Conservation (phyloP, 2,888 invertebrate genomes). For the Andrena praecox region DNA sequence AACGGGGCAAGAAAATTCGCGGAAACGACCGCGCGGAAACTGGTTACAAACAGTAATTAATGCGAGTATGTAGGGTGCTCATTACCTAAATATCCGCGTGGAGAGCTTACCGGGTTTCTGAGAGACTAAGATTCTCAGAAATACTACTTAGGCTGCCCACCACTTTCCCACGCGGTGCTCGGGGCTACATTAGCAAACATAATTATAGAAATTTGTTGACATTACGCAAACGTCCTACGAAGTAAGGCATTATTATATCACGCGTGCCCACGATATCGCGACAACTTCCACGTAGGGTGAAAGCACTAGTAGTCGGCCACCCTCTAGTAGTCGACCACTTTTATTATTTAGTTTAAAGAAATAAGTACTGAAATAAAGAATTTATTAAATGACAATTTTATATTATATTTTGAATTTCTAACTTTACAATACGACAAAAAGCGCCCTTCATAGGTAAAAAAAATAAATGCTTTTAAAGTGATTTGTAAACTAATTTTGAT, state of each 20-base stretch:
- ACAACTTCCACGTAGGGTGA: background rate
- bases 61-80: constrained; percentile 48
- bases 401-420: too few relatives aligned
- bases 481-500: too few relatives aligned
- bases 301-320: too few relatives aligned
- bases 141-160: constrained; percentile 49
- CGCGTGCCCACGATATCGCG: background rate
- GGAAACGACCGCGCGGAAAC: constrained; percentile 28
- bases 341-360: too few relatives aligned
- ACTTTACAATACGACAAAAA: too few relatives aligned
- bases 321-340: too few relatives aligned
- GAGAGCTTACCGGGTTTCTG: constrained; percentile 53
- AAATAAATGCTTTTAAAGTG: too few relatives aligned
- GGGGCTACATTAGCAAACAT: constrained; percentile 49
- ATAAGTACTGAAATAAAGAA: too few relatives aligned
- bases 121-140: constrained; percentile 56
- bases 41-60: constrained; percentile 59
- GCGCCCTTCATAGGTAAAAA: too few relatives aligned
- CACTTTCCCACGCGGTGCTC: constrained; percentile 27
- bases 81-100: constrained; percentile 58
- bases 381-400: too few relatives aligned
- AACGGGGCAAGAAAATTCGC: constrained; percentile 36
- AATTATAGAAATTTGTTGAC: constrained; percentile 59
- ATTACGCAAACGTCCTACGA: constrained; percentile 24
- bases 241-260: constrained; percentile 19